A percentile compares a stretch with the other conserved stretches of the same genome.
phyloP scores from a whole-genome alignment of 1,140 invertebrate species.

The Battus philenor region DNA sequence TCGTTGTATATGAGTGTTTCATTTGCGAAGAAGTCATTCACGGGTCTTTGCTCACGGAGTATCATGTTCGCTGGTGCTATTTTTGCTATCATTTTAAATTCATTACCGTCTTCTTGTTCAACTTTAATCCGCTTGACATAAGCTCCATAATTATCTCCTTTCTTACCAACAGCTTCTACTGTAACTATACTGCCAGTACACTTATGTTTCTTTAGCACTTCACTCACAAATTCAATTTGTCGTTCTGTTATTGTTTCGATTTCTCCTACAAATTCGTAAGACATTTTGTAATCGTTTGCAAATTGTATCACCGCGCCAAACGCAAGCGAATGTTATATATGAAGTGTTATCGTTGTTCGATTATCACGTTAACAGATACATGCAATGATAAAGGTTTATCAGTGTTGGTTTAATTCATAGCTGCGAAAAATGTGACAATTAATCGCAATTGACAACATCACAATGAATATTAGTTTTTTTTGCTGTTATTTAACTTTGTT shows the following conservation, averaged over 20 bases:
- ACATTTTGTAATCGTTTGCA: slow-evolving; percentile 4
- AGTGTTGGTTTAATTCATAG: too few species aligned
- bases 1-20: slow-evolving; percentile 6
- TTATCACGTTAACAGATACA: too few species aligned
- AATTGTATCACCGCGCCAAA: too few species aligned
- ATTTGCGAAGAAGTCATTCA: slow-evolving; percentile 1
- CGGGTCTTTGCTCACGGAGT: not conserved
- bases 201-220: slow-evolving; percentile 6
- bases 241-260: not conserved
- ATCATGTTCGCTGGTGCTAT: slow-evolving; percentile 2
- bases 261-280: not conserved
- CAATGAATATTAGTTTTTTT: too few species aligned
- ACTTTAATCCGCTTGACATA: slow-evolving; percentile 3
- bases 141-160: slow-evolving; percentile 9
- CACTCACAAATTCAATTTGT: slow-evolving; percentile 7
- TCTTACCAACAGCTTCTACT: not conserved
- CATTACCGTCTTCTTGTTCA: not conserved
- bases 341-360: too few species aligned
- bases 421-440: too few species aligned
- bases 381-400: too few species aligned
- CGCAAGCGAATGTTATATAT: too few species aligned
- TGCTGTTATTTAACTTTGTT: too few species aligned
- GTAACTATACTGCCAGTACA: not conserved
- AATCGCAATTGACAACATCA: too few species aligned
- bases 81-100: slow-evolving; percentile 11